phyloP scores from a whole-genome alignment of 2,797 vertebrate species.

The Alosa sapidissima region DNA sequence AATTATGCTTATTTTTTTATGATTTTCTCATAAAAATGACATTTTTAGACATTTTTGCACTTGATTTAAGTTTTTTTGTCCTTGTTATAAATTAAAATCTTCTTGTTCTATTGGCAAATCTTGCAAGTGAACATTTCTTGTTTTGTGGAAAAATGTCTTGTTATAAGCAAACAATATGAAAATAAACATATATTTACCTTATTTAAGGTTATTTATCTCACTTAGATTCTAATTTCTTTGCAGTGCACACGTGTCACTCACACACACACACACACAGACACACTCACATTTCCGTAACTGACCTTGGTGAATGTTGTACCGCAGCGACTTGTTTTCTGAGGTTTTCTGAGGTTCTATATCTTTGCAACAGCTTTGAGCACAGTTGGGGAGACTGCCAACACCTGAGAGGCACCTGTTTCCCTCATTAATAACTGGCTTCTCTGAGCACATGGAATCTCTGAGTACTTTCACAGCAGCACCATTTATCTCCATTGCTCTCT shows the following conservation, averaged over 20 bases:
- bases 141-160: no score
- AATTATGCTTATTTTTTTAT: no score
- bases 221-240: no score
- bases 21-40: no score
- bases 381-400: not conserved
- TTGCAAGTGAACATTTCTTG: no score
- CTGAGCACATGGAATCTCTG: not conserved
- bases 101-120: no score
- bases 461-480: not conserved
- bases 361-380: constrained; percentile 8
- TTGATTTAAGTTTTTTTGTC: no score
- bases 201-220: no score
- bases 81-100: no score
- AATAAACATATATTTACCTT: no score
- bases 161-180: no score
- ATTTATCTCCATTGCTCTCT: constrained; percentile 21
- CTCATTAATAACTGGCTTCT: not conserved
- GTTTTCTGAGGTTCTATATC: not conserved
- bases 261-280: not conserved
- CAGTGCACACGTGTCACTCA: not conserved
- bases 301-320: not conserved
- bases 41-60: no score
- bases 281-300: not conserved
- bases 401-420: not conserved
- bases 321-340: not conserved